These are phyloP conservation scores for Calosoma granatense DNA, from an alignment of 1,140 invertebrate genomes.

Conservation along the genomic window DNA sequence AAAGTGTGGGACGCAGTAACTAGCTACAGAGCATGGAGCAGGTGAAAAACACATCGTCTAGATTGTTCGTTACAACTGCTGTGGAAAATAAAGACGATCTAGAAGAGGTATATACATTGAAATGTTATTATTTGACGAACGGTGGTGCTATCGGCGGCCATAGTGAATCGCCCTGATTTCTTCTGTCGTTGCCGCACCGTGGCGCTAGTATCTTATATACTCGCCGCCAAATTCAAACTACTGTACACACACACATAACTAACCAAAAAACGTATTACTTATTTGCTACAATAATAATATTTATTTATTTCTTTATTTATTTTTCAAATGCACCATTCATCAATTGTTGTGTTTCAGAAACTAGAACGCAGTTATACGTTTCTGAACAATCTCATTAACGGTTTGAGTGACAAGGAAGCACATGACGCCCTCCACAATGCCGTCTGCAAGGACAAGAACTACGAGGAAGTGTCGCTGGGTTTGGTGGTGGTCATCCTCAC, in stretches of 20 bases:
- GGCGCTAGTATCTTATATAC: constrained; percentile 4
- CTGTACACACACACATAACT: neutral
- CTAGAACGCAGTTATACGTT: constrained; percentile 71
- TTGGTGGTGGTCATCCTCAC: constrained; percentile 80
- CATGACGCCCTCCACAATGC: constrained; percentile 84
- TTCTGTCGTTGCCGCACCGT: constrained; percentile 21
- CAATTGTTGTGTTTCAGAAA: constrained; percentile 71
- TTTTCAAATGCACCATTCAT: too few species aligned
- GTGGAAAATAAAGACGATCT: constrained; percentile 75
- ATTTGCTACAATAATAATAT: neutral
- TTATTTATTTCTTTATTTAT: constrained; percentile 23
- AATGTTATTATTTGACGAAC: constrained; percentile 42
- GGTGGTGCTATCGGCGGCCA: constrained; percentile 46
- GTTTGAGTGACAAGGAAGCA: constrained; percentile 84
- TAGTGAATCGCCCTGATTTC: constrained; percentile 38
- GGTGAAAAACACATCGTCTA: constrained; percentile 44
- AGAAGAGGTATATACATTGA: constrained; percentile 60
- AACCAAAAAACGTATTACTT: neutral
- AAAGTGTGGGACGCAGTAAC: constrained; percentile 29
- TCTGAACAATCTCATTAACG: constrained; percentile 64
- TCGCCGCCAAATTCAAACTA: neutral
- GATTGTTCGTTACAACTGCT: constrained; percentile 49
- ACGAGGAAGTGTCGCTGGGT: constrained; percentile 87
- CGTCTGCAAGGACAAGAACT: constrained; percentile 76
- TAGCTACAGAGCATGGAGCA: constrained; percentile 41